These are phyloP conservation scores for Hydriomena furcata DNA, from an alignment of 2,888 invertebrate genomes.

Conservation along the genomic window DNA sequence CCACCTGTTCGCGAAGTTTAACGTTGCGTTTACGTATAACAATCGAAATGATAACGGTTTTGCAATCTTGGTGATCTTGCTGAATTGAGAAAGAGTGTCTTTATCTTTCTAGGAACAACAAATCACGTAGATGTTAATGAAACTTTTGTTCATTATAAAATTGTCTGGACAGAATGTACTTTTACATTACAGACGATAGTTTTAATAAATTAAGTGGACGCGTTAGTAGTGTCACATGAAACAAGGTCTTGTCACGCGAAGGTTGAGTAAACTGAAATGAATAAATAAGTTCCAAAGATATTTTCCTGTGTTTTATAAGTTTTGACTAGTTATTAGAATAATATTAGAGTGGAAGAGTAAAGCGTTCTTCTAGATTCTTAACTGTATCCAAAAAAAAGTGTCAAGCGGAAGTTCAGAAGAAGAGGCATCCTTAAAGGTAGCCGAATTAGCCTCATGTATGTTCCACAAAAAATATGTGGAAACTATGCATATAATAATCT, in stretches of 20 bases:
- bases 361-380: too few species aligned
- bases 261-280: conserved; percentile 28
- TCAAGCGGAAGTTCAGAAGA: too few species aligned
- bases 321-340: too few species aligned
- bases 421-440: too few species aligned
- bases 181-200: conserved; percentile 2
- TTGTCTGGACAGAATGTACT: not conserved
- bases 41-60: conserved; percentile 30
- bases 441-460: too few species aligned
- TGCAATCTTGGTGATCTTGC: conserved; percentile 7
- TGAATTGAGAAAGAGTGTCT: conserved; percentile 6
- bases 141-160: not conserved
- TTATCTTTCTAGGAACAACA: not conserved
- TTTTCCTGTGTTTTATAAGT: not conserved
- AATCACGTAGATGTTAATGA: not conserved
- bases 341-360: too few species aligned
- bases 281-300: not conserved
- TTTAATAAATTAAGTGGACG: conserved; percentile 19
- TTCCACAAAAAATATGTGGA: too few species aligned
- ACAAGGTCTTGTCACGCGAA: conserved; percentile 41
- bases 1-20: conserved; percentile 39
- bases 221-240: conserved; percentile 39
- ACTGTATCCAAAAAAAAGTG: too few species aligned
- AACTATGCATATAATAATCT: too few species aligned
- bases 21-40: too few species aligned